Percentiles rank a stretch among this genome's conserved stretches.
phyloP scores from a whole-genome alignment of 2,888 invertebrate genomes.

The Nomada fabriciana region DNA sequence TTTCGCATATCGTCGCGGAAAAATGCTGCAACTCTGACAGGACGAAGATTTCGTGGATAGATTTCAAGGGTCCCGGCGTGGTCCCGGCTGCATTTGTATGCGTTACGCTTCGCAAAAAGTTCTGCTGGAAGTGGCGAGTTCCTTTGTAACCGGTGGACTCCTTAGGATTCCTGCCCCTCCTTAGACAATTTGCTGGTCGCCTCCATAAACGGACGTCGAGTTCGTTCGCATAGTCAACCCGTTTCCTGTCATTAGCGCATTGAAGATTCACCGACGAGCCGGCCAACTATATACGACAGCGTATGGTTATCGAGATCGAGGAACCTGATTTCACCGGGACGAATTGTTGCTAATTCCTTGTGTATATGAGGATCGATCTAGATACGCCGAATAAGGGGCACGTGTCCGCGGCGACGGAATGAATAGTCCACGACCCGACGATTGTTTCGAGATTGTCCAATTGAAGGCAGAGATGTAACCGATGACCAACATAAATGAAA shows the following conservation, averaged over 20 bases:
- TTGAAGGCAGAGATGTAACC: background rate
- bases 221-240: conserved; percentile 67
- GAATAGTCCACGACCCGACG: background rate
- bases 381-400: background rate
- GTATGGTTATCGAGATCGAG: conserved; percentile 7
- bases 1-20: conserved; percentile 10
- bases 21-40: conserved; percentile 5
- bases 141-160: conserved; percentile 69
- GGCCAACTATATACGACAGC: conserved; percentile 31
- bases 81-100: conserved; percentile 45
- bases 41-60: conserved; percentile 28
- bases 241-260: conserved; percentile 76
- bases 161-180: conserved; percentile 73
- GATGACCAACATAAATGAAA: too few relatives aligned
- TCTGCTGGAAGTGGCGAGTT: conserved; percentile 57
- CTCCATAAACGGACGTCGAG: conserved; percentile 71
- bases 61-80: conserved; percentile 21
- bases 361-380: background rate
- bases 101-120: conserved; percentile 61
- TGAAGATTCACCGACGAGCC: conserved; percentile 71
- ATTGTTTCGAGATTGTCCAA: background rate
- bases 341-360: background rate
- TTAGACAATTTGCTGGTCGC: conserved; percentile 72
- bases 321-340: background rate
- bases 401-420: too few relatives aligned